Evolutionary conservation across 1,140 invertebrate species (phyloP).

Genomic region (Apis cerana): DNA sequence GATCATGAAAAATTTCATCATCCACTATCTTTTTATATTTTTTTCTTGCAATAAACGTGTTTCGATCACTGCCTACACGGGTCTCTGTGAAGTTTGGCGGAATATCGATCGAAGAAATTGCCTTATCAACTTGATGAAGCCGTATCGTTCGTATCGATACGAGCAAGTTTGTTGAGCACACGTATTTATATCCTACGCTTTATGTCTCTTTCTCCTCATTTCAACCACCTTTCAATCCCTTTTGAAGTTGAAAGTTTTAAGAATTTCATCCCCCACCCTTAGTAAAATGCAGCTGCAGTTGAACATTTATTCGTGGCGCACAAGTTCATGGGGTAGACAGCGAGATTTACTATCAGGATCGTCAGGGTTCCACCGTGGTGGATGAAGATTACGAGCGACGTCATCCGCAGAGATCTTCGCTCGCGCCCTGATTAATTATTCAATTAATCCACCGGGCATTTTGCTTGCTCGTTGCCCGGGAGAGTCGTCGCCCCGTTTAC

Average conservation of each 20-base stretch:
- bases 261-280: conserved; percentile 17
- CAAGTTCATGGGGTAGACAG: conserved; percentile 24
- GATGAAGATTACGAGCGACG: conserved; percentile 29
- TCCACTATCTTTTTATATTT: neutral
- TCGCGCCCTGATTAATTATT: conserved; percentile 38
- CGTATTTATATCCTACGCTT: no score
- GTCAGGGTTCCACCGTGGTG: conserved; percentile 24
- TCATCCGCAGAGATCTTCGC: conserved; percentile 17
- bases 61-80: conserved; percentile 17
- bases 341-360: conserved; percentile 39
- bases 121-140: conserved; percentile 56
- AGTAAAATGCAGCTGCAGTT: conserved; percentile 41
- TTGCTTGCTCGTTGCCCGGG: neutral
- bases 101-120: conserved; percentile 63
- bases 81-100: conserved; percentile 38
- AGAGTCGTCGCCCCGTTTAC: neutral
- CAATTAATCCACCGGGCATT: conserved; percentile 29
- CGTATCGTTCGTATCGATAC: conserved; percentile 27
- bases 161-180: no score
- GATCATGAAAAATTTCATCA: no score
- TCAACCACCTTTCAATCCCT: no score
- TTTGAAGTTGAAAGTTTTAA: conserved; percentile 44
- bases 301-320: conserved; percentile 7
- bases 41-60: neutral
- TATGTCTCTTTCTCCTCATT: no score